Evolutionary conservation across 2,113 vertebrate genomes (phyloP), one percentile per base, ranked within the genome.

Genomic region (Psittacula cyanocephala): DNA sequence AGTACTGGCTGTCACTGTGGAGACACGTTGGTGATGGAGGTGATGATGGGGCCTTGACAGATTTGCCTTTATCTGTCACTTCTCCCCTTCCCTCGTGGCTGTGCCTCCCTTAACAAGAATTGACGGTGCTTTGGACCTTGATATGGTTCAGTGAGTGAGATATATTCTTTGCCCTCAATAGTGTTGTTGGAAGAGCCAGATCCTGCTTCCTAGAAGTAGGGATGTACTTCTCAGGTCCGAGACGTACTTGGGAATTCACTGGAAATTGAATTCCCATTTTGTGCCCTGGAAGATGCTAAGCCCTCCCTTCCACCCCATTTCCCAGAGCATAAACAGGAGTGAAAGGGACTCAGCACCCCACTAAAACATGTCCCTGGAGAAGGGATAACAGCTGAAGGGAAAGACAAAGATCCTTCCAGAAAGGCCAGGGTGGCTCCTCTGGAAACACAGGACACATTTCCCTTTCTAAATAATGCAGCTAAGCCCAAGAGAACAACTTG

Each of bases 391-490:
- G 39, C 60, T 68, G 81, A 53, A 90, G 85, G 50, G 33, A 10
- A 31, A 86, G 39, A 71, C 18, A 8, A 57, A 91, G 63, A 41
- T 41, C 77, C 57, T 83, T 78, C 35, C 69, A 74, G 79, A 71
- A 68, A 64, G 60, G 60, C 67, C 63, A 43, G 35, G 22, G 83
- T 79, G 47, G 52, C n/a, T 90, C 49, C 52, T 93, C 72, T 83
- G 82, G 52, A 95, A 95, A 86, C 50, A 82, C 33, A 28, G 81
- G 44, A 72, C 78, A 25, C 22, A 63, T 80, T 82, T 80, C 50
- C 27, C 79, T 67, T 49, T 55, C 67, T 63, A 82, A 91, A 91
- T 82, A 94, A 89, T 59, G 86, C 85, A 89, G 69, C 19, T 29
- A 80, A 94, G 43, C 86, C 60, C 53, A 55, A 70, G 79, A 65